Percentiles rank a stretch among this genome's conserved stretches.
phyloP scores from a whole-genome alignment of 2,888 invertebrate species.

The Drosophila mimetica region DNA sequence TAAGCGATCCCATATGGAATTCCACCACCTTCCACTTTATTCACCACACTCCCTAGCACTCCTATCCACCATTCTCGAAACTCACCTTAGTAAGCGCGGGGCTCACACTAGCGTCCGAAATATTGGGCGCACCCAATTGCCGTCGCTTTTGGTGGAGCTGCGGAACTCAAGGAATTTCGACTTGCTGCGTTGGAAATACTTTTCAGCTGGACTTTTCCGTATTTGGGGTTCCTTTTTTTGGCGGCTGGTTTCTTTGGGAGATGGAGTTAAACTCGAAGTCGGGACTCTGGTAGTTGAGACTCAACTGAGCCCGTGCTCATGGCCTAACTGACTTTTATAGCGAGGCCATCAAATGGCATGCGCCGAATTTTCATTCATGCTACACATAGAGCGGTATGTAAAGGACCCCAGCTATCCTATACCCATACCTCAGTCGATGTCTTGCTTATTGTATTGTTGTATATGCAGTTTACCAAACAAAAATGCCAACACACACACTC shows the following conservation, averaged over 20 bases:
- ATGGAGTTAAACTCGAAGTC: constrained; percentile 57
- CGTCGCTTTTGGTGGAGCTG: constrained; percentile 30
- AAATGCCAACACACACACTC: constrained; percentile 78
- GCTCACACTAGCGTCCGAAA: constrained; percentile 47
- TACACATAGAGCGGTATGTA: constrained; percentile 39
- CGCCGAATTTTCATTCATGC: constrained; percentile 65
- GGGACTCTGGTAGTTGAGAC: constrained; percentile 71
- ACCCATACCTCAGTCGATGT: constrained; percentile 41
- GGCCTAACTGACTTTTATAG: constrained; percentile 78
- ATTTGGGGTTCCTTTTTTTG: constrained; percentile 4
- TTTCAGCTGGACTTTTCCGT: constrained; percentile 1
- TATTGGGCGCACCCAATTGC: constrained; percentile 19
- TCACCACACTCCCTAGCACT: constrained; percentile 12
- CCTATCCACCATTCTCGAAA: constrained; percentile 4
- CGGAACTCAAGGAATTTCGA: constrained; percentile 6
- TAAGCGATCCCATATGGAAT: background rate
- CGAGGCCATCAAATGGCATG: constrained; percentile 73
- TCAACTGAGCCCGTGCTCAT: constrained; percentile 75
- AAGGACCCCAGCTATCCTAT: constrained; percentile 20
- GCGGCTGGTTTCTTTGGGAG: constrained; percentile 30
- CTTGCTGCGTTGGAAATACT: constrained; percentile 7
- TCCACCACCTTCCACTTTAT: background rate
- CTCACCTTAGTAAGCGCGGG: constrained; percentile 60
- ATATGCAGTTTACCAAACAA: constrained; percentile 80
- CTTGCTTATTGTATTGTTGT: constrained; percentile 80